phyloP scores from a whole-genome alignment of 1,140 invertebrate genomes.

The Zaprionus tsacasi region DNA sequence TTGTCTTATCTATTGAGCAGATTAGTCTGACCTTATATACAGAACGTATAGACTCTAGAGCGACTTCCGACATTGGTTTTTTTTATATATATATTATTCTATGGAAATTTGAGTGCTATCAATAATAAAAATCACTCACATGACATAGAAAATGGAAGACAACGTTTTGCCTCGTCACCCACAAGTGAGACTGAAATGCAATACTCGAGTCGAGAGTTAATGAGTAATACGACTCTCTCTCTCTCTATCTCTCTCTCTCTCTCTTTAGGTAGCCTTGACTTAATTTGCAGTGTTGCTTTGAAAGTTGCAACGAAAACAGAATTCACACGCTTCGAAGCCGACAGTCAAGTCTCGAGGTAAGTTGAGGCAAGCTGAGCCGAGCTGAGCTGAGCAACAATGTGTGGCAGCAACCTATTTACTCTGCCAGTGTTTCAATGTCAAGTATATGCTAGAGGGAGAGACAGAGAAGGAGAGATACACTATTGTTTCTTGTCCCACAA shows the following conservation, averaged over 20 bases:
- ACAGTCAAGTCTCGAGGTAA: neutral
- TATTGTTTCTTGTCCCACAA: constrained; percentile 72
- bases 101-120: neutral
- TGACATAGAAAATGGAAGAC: neutral
- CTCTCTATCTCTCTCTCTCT: neutral
- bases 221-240: constrained; percentile 58
- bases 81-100: neutral
- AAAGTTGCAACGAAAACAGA: constrained; percentile 80
- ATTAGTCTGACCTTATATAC: neutral
- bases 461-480: constrained; percentile 16
- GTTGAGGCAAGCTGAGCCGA: neutral
- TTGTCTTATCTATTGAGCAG: neutral
- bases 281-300: constrained; percentile 73
- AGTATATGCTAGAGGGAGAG: constrained; percentile 17
- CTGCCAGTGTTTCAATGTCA: constrained; percentile 70
- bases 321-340: constrained; percentile 64
- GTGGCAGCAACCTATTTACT: constrained; percentile 51
- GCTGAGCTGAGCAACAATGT: constrained; percentile 24
- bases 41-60: too few species aligned
- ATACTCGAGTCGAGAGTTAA: constrained; percentile 58
- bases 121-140: constrained; percentile 7
- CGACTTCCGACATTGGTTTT: neutral
- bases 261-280: constrained; percentile 62
- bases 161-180: neutral
- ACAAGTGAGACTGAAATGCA: constrained; percentile 46